Evolutionary conservation across 2,888 invertebrate genomes (phyloP), one percentile per base, ranked within the genome.

Genomic region (Choristoneura rosaceana): DNA sequence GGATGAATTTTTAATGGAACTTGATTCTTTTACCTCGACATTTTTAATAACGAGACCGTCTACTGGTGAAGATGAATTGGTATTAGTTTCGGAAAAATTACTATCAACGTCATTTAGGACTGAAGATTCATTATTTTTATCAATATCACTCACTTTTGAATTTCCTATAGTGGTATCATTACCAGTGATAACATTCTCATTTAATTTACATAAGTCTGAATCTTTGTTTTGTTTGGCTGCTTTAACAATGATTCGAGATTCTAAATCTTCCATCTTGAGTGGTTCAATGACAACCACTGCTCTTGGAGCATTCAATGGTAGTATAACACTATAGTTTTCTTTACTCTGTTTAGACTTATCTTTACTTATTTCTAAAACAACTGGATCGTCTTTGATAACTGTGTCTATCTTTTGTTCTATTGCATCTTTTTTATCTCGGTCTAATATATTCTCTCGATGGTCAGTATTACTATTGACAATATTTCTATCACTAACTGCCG

Each of bases 231-330:
- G 38, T n/a, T 59, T 63, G 15, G 38, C 15, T 41, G 45, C 61
- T 43, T 55, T 68, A 43, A 41, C 25, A 17, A 68, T 50, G 10
- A 58, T 47, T 25, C 34, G 25, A 3, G 38, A 45, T 59, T 71
- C 58, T 5, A 71, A 58, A 63, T n/a, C 33, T 5, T 47, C 25
- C 25, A 71, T 63, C 15, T 68, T 60, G 15, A 70, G 70, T 47
- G 41, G 70, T 45, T 65, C 64, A 50, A 65, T 65, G 0, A 64
- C 50, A 43, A 70, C 70, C 34, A 64, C 50, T 50, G 64, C n/a
- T 10, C n/a, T 50, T 50, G 47, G 64, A 2, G 34, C 64, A 34
- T 64, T 64, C 25, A 64, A 34, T 14, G 43, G 64, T n/a, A 45
- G 3, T 7, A 47, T 14, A 10, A 12, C 25, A 7, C 25, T 62